Conservation (phyloP, 2,888 invertebrate species). For the Cheilosia urbana region DNA sequence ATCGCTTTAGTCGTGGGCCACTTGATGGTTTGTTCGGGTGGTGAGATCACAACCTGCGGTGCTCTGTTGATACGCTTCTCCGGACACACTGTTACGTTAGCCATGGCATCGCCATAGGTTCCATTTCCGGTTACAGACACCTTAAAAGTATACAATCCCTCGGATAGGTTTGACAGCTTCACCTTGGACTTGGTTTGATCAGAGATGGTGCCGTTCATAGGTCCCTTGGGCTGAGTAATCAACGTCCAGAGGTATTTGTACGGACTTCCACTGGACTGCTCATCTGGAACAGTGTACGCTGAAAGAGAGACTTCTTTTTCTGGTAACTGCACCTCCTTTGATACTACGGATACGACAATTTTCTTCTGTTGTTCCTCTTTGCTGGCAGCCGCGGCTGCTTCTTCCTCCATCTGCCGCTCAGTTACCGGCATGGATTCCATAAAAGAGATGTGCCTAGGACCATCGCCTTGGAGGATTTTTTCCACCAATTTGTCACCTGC, state of each 20-base stretch:
- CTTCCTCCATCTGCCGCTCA: constrained; percentile 79
- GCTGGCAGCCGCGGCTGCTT: constrained; percentile 79
- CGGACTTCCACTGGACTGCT: constrained; percentile 88
- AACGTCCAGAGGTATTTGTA: constrained; percentile 96
- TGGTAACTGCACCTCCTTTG: constrained; percentile 92
- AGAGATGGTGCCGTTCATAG: constrained; percentile 90
- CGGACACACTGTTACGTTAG: constrained; percentile 95
- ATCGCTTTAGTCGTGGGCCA: constrained; percentile 95
- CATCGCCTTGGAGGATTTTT: constrained; percentile 71
- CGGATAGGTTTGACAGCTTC: constrained; percentile 92
- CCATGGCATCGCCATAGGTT: constrained; percentile 91
- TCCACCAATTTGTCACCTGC: constrained; percentile 76
- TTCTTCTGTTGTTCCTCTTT: constrained; percentile 85
- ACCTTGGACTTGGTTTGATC: constrained; percentile 93
- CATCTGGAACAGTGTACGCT: constrained; percentile 92
- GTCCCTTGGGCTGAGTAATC: constrained; percentile 92
- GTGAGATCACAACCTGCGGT: constrained; percentile 94
- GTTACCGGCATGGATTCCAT: constrained; percentile 77
- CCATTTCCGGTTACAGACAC: constrained; percentile 91
- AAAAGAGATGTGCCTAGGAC: constrained; percentile 76
- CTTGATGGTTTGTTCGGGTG: constrained; percentile 93
- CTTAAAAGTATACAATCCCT: constrained; percentile 95
- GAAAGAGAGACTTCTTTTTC: constrained; percentile 93
- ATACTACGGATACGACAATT: constrained; percentile 89
- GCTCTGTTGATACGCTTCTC: constrained; percentile 92